These are phyloP conservation scores for Acronicta psi DNA, from an alignment of 2,888 invertebrate genomes.

Conservation along the genomic window DNA sequence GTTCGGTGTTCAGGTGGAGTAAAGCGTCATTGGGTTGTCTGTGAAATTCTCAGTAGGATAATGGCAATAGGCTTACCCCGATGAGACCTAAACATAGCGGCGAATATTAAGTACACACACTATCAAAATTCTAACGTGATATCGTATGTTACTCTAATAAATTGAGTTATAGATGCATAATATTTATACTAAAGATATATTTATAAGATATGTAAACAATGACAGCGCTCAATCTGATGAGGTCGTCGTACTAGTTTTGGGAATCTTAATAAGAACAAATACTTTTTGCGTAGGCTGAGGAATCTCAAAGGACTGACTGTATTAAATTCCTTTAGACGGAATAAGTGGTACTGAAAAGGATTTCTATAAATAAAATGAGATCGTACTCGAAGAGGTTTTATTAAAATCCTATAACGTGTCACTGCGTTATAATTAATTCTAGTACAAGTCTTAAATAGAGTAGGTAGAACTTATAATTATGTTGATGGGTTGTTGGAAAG, in stretches of 20 bases:
- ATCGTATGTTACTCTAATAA: too few relatives aligned
- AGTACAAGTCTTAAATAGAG: conserved; percentile 47
- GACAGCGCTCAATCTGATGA: background rate
- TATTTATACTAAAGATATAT: too few relatives aligned
- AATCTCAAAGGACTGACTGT: conserved; percentile 9
- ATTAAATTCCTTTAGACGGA: conserved; percentile 17
- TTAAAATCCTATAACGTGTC: conserved; percentile 51
- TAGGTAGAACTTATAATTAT: conserved; percentile 36
- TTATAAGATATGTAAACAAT: background rate
- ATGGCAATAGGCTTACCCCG: too few relatives aligned
- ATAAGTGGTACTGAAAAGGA: conserved; percentile 15
- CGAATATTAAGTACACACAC: too few relatives aligned
- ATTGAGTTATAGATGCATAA: too few relatives aligned
- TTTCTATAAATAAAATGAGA: conserved; percentile 43
- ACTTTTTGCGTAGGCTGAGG: background rate
- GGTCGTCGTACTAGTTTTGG: background rate
- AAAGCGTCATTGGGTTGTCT: too few relatives aligned
- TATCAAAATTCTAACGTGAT: too few relatives aligned
- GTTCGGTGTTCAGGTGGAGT: too few relatives aligned
- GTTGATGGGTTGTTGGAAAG: conserved; percentile 19
- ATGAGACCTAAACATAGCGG: too few relatives aligned
- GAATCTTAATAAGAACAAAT: conserved; percentile 3
- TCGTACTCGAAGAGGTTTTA: conserved; percentile 48
- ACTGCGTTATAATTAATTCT: conserved; percentile 39
- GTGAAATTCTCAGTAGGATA: too few relatives aligned